A percentile compares a stretch with the other conserved stretches of the same genome.
phyloP scores from a whole-genome alignment of 1,140 invertebrate species.

The Holcopasites calliopsidis region DNA sequence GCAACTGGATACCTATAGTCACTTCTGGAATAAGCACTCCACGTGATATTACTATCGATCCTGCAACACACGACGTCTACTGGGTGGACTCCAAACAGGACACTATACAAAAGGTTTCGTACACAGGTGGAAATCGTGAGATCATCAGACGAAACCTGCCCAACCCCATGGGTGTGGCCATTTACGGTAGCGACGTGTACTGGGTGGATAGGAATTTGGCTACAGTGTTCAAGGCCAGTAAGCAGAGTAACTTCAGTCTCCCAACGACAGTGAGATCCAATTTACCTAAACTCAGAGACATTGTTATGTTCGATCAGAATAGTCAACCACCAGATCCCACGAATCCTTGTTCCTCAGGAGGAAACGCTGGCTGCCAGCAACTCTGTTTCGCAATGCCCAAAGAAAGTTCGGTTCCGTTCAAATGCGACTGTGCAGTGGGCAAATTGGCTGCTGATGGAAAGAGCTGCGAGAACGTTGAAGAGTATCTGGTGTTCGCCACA shows the following conservation, averaged over 20 bases:
- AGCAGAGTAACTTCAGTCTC: slow-evolving; percentile 85
- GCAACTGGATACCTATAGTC: slow-evolving; percentile 92
- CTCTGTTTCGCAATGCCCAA: slow-evolving; percentile 96
- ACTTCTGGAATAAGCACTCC: slow-evolving; percentile 95
- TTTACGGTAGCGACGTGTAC: slow-evolving; percentile 91
- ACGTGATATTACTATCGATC: slow-evolving; percentile 95
- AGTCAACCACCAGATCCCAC: slow-evolving; percentile 91
- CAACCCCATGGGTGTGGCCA: slow-evolving; percentile 96
- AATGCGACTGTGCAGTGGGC: slow-evolving; percentile 95
- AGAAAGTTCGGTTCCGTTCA: slow-evolving; percentile 70
- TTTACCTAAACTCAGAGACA: slow-evolving; percentile 90
- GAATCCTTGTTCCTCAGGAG: slow-evolving; percentile 87
- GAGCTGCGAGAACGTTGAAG: slow-evolving; percentile 90
- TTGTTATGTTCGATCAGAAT: slow-evolving; percentile 92
- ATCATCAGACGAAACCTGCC: slow-evolving; percentile 94
- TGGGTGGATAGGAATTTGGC: slow-evolving; percentile 98
- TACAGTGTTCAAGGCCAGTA: slow-evolving; percentile 92
- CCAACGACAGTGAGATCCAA: slow-evolving; percentile 89
- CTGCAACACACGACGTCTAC: slow-evolving; percentile 96
- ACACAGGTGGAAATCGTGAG: slow-evolving; percentile 88
- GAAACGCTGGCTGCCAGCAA: slow-evolving; percentile 93
- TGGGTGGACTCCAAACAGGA: slow-evolving; percentile 98
- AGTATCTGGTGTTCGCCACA: slow-evolving; percentile 95
- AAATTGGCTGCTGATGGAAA: slow-evolving; percentile 82
- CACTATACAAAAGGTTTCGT: slow-evolving; percentile 93